phyloP scores from a whole-genome alignment of 1,140 invertebrate genomes.

The Aphaenogaster rudis region DNA sequence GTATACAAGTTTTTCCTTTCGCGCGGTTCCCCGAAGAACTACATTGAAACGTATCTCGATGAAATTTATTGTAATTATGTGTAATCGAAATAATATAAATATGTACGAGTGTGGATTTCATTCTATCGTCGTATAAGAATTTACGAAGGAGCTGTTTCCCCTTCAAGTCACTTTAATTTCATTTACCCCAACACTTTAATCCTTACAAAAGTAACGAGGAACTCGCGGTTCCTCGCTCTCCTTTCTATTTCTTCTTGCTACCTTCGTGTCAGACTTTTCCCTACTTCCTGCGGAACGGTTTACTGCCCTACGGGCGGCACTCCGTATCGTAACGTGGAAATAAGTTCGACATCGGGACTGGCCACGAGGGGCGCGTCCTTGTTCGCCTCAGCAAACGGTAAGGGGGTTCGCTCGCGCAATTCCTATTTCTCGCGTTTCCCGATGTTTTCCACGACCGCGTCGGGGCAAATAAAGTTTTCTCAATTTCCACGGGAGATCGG shows the following conservation, averaged over 20 bases:
- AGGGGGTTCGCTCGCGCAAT: slow-evolving; percentile 77
- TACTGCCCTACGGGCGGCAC: slow-evolving; percentile 73
- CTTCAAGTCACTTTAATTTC: slow-evolving; percentile 2
- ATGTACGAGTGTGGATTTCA: neutral
- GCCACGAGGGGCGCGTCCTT: slow-evolving; percentile 79
- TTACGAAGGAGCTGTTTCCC: neutral
- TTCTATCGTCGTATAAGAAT: neutral
- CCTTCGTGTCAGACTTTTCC: slow-evolving; percentile 62
- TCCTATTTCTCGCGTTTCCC: slow-evolving; percentile 79
- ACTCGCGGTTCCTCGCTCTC: slow-evolving; percentile 2
- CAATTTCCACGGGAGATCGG: slow-evolving; percentile 76
- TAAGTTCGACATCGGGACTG: slow-evolving; percentile 80
- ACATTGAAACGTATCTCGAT: neutral
- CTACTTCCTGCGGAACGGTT: slow-evolving; percentile 78
- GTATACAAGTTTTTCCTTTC: slow-evolving; percentile 24
- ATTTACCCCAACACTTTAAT: slow-evolving; percentile 10
- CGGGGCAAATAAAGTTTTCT: slow-evolving; percentile 84
- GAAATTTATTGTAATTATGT: neutral
- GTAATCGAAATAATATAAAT: neutral
- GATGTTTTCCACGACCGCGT: slow-evolving; percentile 76
- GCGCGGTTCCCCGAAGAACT: neutral
- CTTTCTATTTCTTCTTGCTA: slow-evolving; percentile 36
- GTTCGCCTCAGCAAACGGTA: slow-evolving; percentile 68
- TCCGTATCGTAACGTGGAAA: slow-evolving; percentile 71
- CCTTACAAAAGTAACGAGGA: neutral